phyloP scores from a whole-genome alignment of 37 sponge, comb jelly and placozoan species.

The Theonella swinhoei region DNA sequence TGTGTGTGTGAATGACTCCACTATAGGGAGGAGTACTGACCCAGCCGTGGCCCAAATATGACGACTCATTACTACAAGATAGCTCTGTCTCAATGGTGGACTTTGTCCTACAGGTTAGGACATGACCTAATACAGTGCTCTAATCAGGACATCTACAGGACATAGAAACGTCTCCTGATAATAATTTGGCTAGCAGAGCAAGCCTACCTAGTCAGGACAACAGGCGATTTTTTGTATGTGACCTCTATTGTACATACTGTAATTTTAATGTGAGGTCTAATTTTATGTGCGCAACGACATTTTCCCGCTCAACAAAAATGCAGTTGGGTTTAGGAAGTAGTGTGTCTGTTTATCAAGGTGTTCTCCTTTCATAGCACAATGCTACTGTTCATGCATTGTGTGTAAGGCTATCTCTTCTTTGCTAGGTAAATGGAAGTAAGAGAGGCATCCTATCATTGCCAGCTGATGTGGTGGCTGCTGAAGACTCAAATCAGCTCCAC shows the following conservation, averaged over 20 bases:
- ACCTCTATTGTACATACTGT: background rate
- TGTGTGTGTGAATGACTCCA: background rate
- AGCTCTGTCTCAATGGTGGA: background rate
- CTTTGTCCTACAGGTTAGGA: slow-evolving; percentile 4
- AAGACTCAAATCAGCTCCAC: background rate
- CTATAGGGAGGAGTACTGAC: background rate
- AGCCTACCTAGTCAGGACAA: too few relatives aligned
- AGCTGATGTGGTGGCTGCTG: background rate
- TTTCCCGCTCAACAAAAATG: too few relatives aligned
- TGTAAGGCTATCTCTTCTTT: too few relatives aligned
- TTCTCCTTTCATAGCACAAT: too few relatives aligned
- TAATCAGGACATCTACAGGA: background rate
- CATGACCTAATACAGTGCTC: background rate
- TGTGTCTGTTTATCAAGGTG: too few relatives aligned
- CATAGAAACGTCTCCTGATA: too few relatives aligned
- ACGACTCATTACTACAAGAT: background rate
- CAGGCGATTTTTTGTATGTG: slow-evolving; percentile 14
- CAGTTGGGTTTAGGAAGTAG: too few relatives aligned
- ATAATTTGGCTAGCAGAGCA: too few relatives aligned
- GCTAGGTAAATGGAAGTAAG: background rate
- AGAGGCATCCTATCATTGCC: background rate
- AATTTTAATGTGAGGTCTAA: too few relatives aligned
- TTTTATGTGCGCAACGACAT: too few relatives aligned
- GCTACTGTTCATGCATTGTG: too few relatives aligned
- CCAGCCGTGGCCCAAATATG: background rate